A percentile compares a stretch with the other conserved stretches of the same genome.
Evolutionary conservation across 2,113 vertebrate genomes (phyloP).

Genomic region (Lagopus muta): DNA sequence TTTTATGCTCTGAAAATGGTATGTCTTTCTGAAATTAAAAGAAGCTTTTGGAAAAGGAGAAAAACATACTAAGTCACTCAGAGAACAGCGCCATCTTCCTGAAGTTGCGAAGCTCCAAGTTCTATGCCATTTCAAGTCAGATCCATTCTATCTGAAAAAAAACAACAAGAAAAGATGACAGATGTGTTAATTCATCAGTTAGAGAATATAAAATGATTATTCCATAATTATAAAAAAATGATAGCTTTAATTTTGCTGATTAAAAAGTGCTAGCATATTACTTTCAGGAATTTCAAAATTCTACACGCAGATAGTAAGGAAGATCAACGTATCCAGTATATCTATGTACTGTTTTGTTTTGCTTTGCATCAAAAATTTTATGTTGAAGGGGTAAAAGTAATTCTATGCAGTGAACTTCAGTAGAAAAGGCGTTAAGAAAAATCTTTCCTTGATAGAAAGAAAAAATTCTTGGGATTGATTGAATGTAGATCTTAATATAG

Average conservation of each 20-base stretch:
- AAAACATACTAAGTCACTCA: not conserved
- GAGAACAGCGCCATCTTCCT: not conserved
- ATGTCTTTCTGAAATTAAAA: not conserved
- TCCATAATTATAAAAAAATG: not conserved
- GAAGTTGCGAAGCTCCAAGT: not conserved
- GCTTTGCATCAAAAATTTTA: not conserved
- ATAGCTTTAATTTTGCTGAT: not conserved
- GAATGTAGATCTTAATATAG: not conserved
- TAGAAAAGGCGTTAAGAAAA: not conserved
- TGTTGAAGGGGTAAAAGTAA: not conserved
- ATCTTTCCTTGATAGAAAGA: not conserved
- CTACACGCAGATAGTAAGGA: not conserved
- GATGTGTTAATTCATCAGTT: not conserved
- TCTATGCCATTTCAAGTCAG: not conserved
- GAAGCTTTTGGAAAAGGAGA: not conserved
- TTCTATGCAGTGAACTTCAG: not conserved
- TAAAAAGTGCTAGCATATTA: fast-evolving
- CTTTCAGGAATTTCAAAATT: not conserved
- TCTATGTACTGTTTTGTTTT: not conserved
- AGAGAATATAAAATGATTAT: not conserved
- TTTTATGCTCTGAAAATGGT: not conserved
- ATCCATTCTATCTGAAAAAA: not conserved
- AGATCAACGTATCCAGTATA: not conserved
- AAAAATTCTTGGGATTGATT: not conserved
- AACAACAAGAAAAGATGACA: not conserved